Evolutionary conservation across 2,888 invertebrate species (phyloP).

Genomic region (Sarcophaga rosellei): DNA sequence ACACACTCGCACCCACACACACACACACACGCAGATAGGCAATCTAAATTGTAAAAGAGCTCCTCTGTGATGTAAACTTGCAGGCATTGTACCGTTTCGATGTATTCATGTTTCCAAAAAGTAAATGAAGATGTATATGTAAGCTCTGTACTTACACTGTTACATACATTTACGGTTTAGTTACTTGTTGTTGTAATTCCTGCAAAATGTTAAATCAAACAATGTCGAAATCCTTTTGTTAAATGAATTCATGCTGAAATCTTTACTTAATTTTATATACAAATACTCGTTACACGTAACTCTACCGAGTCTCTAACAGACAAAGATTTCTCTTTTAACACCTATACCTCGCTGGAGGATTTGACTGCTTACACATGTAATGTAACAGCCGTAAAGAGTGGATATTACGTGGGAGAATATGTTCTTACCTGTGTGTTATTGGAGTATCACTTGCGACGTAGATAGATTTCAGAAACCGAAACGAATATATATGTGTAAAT

Average conservation of each 20-base stretch:
- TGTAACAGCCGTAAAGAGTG: background rate
- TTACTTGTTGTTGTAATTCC: conserved; percentile 53
- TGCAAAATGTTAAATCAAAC: conserved; percentile 75
- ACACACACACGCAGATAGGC: background rate
- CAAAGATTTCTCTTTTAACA: background rate
- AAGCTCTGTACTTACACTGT: background rate
- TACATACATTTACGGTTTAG: conserved; percentile 42
- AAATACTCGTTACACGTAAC: conserved; percentile 69
- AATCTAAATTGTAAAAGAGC: background rate
- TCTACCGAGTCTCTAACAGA: background rate
- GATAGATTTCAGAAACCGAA: no score
- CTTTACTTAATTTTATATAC: conserved; percentile 75
- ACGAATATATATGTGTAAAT: no score
- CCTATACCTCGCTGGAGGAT: background rate
- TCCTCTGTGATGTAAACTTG: background rate
- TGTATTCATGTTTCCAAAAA: conserved; percentile 48
- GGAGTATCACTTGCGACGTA: no score
- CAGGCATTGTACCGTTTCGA: background rate
- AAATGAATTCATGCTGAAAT: conserved; percentile 76
- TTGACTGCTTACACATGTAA: background rate
- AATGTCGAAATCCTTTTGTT: conserved; percentile 70
- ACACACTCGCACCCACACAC: background rate
- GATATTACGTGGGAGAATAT: background rate
- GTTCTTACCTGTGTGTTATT: background rate
- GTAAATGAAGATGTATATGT: conserved; percentile 17